Base-by-base conservation (phyloP, 1,140 invertebrate genomes). In the Caenorhabditis briggsae region DNA sequence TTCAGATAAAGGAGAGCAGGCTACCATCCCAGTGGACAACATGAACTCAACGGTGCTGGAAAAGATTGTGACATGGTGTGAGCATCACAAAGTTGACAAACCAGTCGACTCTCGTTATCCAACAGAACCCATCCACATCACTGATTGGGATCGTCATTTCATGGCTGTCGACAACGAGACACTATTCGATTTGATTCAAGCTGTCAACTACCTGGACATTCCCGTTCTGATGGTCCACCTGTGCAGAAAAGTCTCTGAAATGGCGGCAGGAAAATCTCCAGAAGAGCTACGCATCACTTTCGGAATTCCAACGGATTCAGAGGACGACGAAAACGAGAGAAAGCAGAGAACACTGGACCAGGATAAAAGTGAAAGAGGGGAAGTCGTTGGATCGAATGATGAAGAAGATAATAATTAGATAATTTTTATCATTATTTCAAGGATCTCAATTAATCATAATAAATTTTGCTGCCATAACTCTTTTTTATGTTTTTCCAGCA, bases 131-230 rank as follows among this genome's bases (percentile, higher is more conserved):
- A 11, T 33, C 20, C 1, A n/a, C 5, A 58, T 61, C 8, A 9
- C 59, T 11, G 59, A 61, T 12, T 61, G 59, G 59, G 59, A 61
- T 33, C 20, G 20, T 2, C 18, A 23, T 12, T 25, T 61, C 20
- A 2, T 61, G 20, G 9, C 11, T 20, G 14, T 61, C 20, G 59
- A 61, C 25, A 61, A 61, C 14, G 59, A 61, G 20, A 11, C 8
- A 12, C 59, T 61, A 11, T 61, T 61, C 14, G 8, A 61, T 25
- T 61, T 61, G 20, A 33, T 61, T 25, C n/a, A 11, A 11, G 59
- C 59, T 8, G 23, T 23, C 59, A 61, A 61, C 25, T 61, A 61
- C 25, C 23, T 61, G 20, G 59, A 61, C 25, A 61, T 61, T 61
- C 56, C 9, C 8, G 14, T 25, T 11, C 59, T 61, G 11, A 18